Base-by-base conservation (phyloP, 2,113 vertebrate species). In the Callipepla squamata region DNA sequence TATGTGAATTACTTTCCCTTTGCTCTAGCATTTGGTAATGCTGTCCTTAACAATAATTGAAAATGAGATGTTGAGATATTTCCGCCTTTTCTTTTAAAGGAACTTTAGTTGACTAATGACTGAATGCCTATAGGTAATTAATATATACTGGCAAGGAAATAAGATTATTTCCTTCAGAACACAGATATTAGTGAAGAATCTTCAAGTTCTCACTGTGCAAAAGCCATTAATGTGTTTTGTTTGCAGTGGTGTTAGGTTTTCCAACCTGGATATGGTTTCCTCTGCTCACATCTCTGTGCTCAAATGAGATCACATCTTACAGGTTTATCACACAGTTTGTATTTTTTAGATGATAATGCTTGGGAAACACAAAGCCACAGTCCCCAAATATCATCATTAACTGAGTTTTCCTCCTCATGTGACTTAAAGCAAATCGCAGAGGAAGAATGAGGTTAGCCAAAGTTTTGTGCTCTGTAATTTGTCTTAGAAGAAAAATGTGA, bases 361-460 rank as follows among this genome's bases (percentile, higher is more conserved):
- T 82, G 50, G 38, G 20, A 36, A 51, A 36, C 6, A 40, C 14
- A 44, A 70, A 66, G 28, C 21, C 3, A 1, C 23, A 42, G 18
- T 6, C 9, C 20, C 20, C 28, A 59, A 38, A 36, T 74, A 88
- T 50, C 23, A 26, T 59, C 30, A 65, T 10, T 32, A 51, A 12
- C 22, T 14, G 45, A 79, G n/a, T 13, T 50, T 17, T 63, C 34
- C 19, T 57, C 26, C 44, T 58, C 1, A 0, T 7, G 16, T 11
- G 44, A 28, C 72, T 40, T 63, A 19, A 19, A 74, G 75, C 18
- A 61, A 82, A 61, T 68, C 45, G 5, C 19, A 3, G 18, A 7
- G 50, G 34, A 45, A n/a, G 34, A n/a, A 57, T 2, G 51, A 77
- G 93, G 93, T 96, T 94, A 95, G 90, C 90, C 96, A 93, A 81